Evolutionary conservation across 2,113 vertebrate species (phyloP), one percentile per base, ranked within the genome.

Genomic region (Myotis brandtii): DNA sequence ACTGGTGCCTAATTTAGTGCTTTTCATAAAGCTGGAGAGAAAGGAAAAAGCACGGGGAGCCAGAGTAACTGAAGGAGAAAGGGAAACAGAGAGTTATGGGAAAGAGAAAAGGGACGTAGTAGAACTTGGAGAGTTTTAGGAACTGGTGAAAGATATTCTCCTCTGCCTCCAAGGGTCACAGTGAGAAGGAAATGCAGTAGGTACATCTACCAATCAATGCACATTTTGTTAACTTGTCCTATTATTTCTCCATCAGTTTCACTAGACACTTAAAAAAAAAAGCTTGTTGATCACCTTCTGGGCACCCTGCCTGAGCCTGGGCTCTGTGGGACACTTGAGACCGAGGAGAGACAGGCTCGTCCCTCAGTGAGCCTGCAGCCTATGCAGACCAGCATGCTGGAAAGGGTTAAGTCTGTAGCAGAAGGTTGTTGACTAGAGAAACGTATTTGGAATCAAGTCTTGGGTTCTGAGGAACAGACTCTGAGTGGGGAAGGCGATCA

Each of bases 311-410:
- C 43, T 52, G 56, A 14, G 34, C 43, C 48, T 66, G 46, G 56
- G 27, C 73, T 40, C 12, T 32, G 2, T 50, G 43, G 91, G 23
- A 66, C 25, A 25, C 34, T 27, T 27, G 50, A 43, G 37, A 50
- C 13, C 6, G 27, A 37, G 18, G 70, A 75, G 85, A 46, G 27
- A 21, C 0, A 6, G 67, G 56, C 11, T 64, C 1, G n/a, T 72
- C n/a, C 34, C 30, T 32, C 23, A 43, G n/a, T 23, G 18, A 86
- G 54, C 34, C 30, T 73, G 67, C 16, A 66, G 62, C 73, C 77
- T 46, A 0, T 0, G 7, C 59, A 12, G 25, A 43, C 16, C 48
- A 75, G 2, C 18, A 0, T 70, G 20, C 48, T 48, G n/a, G 66
- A 20, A 20, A 72, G 50, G 9, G 3, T 52, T 83, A n/a, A 90